These are phyloP conservation scores for Pterobdella sp. DNA, from an alignment of 2,888 invertebrate species.

Conservation along the genomic window DNA sequence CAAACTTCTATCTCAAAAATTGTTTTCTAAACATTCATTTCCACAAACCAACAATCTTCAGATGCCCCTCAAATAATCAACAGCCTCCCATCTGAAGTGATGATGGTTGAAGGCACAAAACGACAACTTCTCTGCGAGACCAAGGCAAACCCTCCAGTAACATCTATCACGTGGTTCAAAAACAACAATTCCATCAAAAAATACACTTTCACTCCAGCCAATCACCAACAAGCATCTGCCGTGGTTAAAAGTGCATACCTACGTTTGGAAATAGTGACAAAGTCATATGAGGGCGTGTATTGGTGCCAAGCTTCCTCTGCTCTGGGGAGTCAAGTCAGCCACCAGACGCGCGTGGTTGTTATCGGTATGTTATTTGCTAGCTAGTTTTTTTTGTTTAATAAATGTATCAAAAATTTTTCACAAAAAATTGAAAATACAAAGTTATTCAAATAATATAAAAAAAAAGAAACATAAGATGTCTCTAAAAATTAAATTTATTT, in stretches of 20 bases:
- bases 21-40: background rate
- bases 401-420: too few species aligned
- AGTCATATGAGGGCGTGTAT: background rate
- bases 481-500: too few species aligned
- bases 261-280: background rate
- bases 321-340: background rate
- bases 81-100: background rate
- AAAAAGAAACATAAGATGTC: too few species aligned
- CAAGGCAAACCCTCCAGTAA: background rate
- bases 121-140: background rate
- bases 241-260: background rate
- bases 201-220: background rate
- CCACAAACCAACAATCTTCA: background rate
- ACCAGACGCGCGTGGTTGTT: too few species aligned
- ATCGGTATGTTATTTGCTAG: too few species aligned
- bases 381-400: too few species aligned
- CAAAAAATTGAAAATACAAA: too few species aligned
- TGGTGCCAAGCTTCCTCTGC: background rate
- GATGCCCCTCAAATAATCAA: background rate
- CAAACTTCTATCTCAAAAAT: background rate
- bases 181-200: background rate
- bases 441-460: too few species aligned
- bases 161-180: slow-evolving; percentile 7
- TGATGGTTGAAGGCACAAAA: background rate
- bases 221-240: background rate